Base-by-base conservation (phyloP, 2,888 invertebrate species). In the Atherix ibis region DNA sequence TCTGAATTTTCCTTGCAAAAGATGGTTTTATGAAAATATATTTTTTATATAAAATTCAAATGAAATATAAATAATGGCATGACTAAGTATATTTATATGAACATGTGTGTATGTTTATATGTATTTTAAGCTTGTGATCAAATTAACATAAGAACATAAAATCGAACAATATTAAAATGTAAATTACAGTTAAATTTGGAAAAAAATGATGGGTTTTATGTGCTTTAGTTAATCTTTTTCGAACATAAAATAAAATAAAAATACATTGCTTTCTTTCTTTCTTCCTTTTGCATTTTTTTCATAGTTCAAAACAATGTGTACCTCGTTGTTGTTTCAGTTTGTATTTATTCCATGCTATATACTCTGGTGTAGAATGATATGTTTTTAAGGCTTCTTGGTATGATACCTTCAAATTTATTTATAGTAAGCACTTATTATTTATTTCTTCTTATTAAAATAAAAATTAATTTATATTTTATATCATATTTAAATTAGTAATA, bases 311-410 rank as follows among this genome's bases (percentile, higher is more conserved):
- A n/a, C n/a, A n/a, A n/a, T n/a, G n/a, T n/a, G 33, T 45, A 45
- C 45, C 45, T 45, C 40, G 37, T 36, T 41, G n/a, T n/a, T n/a
- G 39, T 36, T 39, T 40, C 13, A 37, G 33, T 32, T 42, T 40
- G 32, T 40, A 42, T 38, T 42, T 42, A 35, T 35, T 40, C 45
- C 45, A 45, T 27, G 39, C 40, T 24, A 41, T 26, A 40, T 42
- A 45, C 18, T 45, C 45, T 14, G 44, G 41, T 16, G 43, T 39
- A 18, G 41, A 36, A 31, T 44, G 41, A 31, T 41, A 43, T 15
- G 40, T 35, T 39, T 40, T 40, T 22, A 45, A 32, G 16, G 36
- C 38, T 32, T 45, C 45, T 39, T 42, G 39, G 38, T 43, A 45
- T 36, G 40, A 38, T 19, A 29, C 40, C 45, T 45, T 43, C 22